phyloP scores from a whole-genome alignment of 1,140 invertebrate species.

The Ostrea denselamellosa region DNA sequence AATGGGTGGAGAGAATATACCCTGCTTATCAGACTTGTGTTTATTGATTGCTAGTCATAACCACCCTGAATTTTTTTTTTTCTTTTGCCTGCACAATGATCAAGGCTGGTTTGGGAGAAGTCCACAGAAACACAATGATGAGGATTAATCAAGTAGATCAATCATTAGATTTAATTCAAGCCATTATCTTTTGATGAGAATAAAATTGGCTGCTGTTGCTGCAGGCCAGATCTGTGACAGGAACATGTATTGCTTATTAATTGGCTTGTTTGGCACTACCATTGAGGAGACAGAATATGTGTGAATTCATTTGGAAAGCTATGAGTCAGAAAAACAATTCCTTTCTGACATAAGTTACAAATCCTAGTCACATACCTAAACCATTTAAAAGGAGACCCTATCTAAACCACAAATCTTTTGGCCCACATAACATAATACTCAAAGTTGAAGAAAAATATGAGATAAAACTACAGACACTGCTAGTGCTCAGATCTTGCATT shows the following conservation, averaged over 20 bases:
- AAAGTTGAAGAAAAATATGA: slow-evolving; percentile 23
- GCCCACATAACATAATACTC: slow-evolving; percentile 24
- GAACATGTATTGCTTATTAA: slow-evolving; percentile 32
- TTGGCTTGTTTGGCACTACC: slow-evolving; percentile 10
- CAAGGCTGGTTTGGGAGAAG: not conserved
- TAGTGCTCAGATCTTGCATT: not conserved
- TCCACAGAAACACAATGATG: slow-evolving; percentile 8
- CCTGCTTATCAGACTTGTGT: not conserved
- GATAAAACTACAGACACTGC: slow-evolving; percentile 23
- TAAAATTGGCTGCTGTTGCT: not conserved
- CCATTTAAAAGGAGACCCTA: slow-evolving; percentile 23
- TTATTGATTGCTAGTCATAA: not conserved
- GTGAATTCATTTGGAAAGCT: slow-evolving; percentile 38
- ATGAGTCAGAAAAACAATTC: slow-evolving; percentile 27
- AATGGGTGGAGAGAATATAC: slow-evolving; percentile 10
- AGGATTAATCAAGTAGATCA: slow-evolving; percentile 13
- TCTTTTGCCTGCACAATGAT: not conserved
- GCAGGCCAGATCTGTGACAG: not conserved
- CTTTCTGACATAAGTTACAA: slow-evolving; percentile 29
- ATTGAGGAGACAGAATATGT: slow-evolving; percentile 16
- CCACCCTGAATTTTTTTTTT: not conserved
- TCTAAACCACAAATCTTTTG: slow-evolving; percentile 33
- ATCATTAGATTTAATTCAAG: slow-evolving; percentile 4
- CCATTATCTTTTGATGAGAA: slow-evolving; percentile 33
- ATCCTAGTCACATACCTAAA: slow-evolving; percentile 33